Percentiles rank a stretch among this genome's conserved stretches.
phyloP scores from a whole-genome alignment of 2,797 vertebrate genomes.

The Galagoides demidoff region DNA sequence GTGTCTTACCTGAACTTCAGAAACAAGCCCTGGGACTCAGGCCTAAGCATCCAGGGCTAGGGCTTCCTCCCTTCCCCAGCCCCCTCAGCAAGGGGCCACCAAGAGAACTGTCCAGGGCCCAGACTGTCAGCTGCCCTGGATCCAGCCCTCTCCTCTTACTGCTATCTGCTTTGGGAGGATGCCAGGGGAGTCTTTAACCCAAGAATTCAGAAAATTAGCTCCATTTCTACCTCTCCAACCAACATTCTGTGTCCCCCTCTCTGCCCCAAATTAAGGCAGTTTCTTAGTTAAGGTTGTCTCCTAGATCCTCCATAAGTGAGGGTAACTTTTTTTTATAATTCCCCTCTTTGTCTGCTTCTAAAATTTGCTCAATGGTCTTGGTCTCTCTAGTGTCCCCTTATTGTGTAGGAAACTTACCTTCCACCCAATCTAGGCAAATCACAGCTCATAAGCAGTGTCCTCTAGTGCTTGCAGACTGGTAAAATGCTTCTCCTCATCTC shows the following conservation, averaged over 20 bases:
- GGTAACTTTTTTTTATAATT: constrained; percentile 27
- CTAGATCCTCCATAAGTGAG: not conserved
- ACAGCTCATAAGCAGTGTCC: not conserved
- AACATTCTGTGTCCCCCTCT: constrained; percentile 63
- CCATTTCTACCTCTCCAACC: constrained; percentile 56
- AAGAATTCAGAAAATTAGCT: constrained; percentile 75
- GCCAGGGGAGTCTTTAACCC: constrained; percentile 65
- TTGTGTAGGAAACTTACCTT: not conserved
- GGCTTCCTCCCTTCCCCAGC: not conserved
- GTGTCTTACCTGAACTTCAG: not conserved
- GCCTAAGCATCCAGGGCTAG: not conserved
- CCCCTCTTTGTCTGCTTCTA: constrained; percentile 47
- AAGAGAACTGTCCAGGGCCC: not conserved
- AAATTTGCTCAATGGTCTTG: not conserved
- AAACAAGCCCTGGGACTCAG: not conserved
- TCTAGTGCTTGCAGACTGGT: not conserved
- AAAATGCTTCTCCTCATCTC: constrained; percentile 11
- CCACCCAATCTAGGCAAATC: not conserved
- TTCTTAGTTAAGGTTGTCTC: constrained; percentile 76
- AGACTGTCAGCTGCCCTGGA: not conserved
- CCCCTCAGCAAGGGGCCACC: not conserved
- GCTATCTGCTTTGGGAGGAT: constrained; percentile 6
- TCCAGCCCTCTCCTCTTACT: constrained; percentile 17
- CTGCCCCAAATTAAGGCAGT: constrained; percentile 63
- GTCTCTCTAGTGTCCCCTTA: constrained; percentile 6